These are phyloP conservation scores for Erynnis tages DNA, from an alignment of 2,888 invertebrate species.

Conservation along the genomic window DNA sequence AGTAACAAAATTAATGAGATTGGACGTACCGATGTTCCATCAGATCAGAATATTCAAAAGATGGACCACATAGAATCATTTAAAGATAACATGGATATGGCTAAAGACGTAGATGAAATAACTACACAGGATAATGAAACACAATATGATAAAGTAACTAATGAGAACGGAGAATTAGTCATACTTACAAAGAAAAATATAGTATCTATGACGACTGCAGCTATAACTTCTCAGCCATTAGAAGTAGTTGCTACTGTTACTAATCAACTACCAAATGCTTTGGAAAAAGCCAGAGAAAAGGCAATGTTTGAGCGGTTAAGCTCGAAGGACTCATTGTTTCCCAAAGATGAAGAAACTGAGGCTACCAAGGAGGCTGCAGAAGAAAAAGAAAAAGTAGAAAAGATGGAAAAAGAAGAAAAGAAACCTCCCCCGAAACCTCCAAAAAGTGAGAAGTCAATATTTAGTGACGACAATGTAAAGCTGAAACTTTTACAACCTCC, in stretches of 20 bases:
- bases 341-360: slow-evolving; percentile 53
- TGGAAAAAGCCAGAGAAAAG: slow-evolving; percentile 77
- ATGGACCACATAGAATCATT: slow-evolving; percentile 28
- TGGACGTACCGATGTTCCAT: slow-evolving; percentile 42
- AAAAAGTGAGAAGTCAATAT: slow-evolving; percentile 43
- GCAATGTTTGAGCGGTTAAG: slow-evolving; percentile 70
- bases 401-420: slow-evolving; percentile 56
- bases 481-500: slow-evolving; percentile 68
- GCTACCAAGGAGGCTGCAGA: slow-evolving; percentile 38
- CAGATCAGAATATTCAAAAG: slow-evolving; percentile 39
- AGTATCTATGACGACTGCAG: slow-evolving; percentile 82
- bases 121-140: slow-evolving; percentile 71
- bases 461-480: slow-evolving; percentile 63
- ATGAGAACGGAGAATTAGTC: slow-evolving; percentile 66
- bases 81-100: slow-evolving; percentile 36
- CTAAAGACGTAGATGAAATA: slow-evolving; percentile 49
- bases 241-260: slow-evolving; percentile 79
- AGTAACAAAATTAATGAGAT: slow-evolving; percentile 58
- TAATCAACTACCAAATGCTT: slow-evolving; percentile 72
- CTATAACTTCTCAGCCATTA: slow-evolving; percentile 79
- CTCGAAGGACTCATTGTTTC: slow-evolving; percentile 72
- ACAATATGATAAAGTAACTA: slow-evolving; percentile 70
- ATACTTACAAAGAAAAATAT: slow-evolving; percentile 75
- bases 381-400: slow-evolving; percentile 38
- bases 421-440: slow-evolving; percentile 44